These are phyloP conservation scores for Dissostichus mawsoni DNA, from an alignment of 2,113 vertebrate genomes.

Conservation along the genomic window DNA sequence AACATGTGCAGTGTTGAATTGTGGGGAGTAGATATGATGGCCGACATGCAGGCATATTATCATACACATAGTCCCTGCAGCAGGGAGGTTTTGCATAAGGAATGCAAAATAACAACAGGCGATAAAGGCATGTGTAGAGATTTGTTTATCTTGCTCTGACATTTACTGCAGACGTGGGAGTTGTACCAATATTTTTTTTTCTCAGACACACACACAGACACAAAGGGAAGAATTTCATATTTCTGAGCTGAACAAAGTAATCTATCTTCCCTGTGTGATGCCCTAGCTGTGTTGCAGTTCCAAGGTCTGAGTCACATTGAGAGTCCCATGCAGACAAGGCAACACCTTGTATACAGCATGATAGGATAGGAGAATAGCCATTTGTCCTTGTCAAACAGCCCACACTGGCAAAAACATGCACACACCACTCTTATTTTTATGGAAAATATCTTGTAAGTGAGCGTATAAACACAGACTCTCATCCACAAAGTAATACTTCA, in stretches of 20 bases:
- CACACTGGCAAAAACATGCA: slow-evolving; percentile 14
- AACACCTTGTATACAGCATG: slow-evolving; percentile 45
- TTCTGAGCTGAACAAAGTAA: slow-evolving; percentile 63
- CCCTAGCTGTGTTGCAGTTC: slow-evolving; percentile 49
- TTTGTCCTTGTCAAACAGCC: slow-evolving; percentile 67
- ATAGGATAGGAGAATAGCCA: slow-evolving; percentile 35
- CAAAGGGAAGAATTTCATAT: slow-evolving; percentile 59
- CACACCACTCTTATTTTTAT: neutral
- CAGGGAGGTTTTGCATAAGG: slow-evolving; percentile 54
- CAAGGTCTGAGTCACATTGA: slow-evolving; percentile 74
- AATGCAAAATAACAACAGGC: slow-evolving; percentile 68
- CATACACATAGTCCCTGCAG: slow-evolving; percentile 50
- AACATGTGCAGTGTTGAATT: slow-evolving; percentile 8
- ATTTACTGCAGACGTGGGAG: slow-evolving; percentile 69
- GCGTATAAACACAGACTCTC: slow-evolving; percentile 7
- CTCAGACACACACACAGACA: slow-evolving; percentile 48
- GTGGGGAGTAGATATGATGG: slow-evolving; percentile 38
- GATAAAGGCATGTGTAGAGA: slow-evolving; percentile 62
- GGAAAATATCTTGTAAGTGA: slow-evolving; percentile 18
- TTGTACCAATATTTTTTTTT: slow-evolving; percentile 58
- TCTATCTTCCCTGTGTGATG: slow-evolving; percentile 65
- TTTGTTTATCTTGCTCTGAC: slow-evolving; percentile 72
- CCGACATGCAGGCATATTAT: slow-evolving; percentile 57
- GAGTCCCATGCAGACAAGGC: slow-evolving; percentile 48
- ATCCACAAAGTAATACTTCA: slow-evolving; percentile 1